Evolutionary conservation across 2,113 vertebrate genomes (phyloP), one percentile per base, ranked within the genome.

Genomic region (Tauraco erythrolophus): DNA sequence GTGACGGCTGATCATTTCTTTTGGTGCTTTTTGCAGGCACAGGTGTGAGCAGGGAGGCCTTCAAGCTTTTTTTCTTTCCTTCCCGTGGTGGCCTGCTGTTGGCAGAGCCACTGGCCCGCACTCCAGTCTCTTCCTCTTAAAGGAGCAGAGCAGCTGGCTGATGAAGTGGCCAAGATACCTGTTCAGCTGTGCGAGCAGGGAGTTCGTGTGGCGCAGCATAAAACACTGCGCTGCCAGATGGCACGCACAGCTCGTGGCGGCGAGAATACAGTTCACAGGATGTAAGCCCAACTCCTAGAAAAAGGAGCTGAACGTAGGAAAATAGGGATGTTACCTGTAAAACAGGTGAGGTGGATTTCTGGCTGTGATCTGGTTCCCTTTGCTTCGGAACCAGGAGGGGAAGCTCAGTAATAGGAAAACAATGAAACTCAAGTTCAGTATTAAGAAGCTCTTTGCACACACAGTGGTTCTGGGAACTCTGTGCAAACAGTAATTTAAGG

Each of bases 61-160:
- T 51, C 8, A 39, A 41, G 89, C 66, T 75, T 14, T 51, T 39
- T 78, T 50, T n/a, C 43, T 75, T 83, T 70, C 72, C 56, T 84
- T 92, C 45, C 68, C 75, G 66, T 88, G 92, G 10, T 50, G 78
- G 45, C 74, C 70, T 89, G 95, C 93, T 95, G 88, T 50, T 91
- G 89, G 72, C 92, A 96, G 84, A 46, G 85, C 90, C 37, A 4
- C 72, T 58, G 86, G 51, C 57, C 76, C n/a, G 45, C 15, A 1
- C 85, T 58, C 60, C 46, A 10, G 53, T 10, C 68, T 28, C 71
- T 75, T 62, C 51, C 83, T 25, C 81, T 43, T 57, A 14, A 39
- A 81, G 94, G 64, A 93, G 88, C 77, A 37, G 78, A 97, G 96
- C 96, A 97, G 96, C 90, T 97, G 96, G 89, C 58, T 58, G 88